These are phyloP conservation scores for Tillus elongatus DNA, from an alignment of 2,888 invertebrate genomes.

Conservation along the genomic window DNA sequence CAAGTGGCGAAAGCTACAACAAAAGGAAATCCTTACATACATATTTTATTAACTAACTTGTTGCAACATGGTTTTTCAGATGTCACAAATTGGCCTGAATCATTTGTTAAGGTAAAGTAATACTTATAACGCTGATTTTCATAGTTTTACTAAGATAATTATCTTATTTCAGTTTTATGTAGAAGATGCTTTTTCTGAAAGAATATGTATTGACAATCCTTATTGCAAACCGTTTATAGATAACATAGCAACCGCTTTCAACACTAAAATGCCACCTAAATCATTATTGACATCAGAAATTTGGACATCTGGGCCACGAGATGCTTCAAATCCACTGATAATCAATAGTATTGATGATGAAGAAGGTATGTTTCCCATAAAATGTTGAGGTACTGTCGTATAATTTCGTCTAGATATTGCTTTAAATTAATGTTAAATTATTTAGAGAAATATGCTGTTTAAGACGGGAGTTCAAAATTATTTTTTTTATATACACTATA, in stretches of 20 bases:
- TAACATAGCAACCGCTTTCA: slow-evolving; percentile 80
- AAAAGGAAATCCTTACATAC: slow-evolving; percentile 70
- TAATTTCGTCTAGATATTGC: neutral
- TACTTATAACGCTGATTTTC: neutral
- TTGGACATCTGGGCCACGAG: slow-evolving; percentile 43
- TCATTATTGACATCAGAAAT: slow-evolving; percentile 58
- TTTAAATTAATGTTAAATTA: neutral
- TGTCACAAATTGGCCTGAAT: slow-evolving; percentile 82
- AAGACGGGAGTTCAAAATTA: too few relatives aligned
- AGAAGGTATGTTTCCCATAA: slow-evolving; percentile 45
- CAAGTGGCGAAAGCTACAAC: slow-evolving; percentile 58
- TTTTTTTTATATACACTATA: too few relatives aligned
- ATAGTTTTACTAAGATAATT: too few relatives aligned
- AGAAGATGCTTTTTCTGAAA: slow-evolving; percentile 88
- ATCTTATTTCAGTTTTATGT: slow-evolving; percentile 61
- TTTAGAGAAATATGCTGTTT: too few relatives aligned
- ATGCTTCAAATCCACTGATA: slow-evolving; percentile 40
- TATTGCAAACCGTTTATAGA: slow-evolving; percentile 87
- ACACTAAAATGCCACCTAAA: slow-evolving; percentile 67
- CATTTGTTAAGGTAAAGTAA: slow-evolving; percentile 67
- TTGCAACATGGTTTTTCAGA: slow-evolving; percentile 73
- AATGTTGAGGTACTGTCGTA: slow-evolving; percentile 14
- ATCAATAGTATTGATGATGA: slow-evolving; percentile 50
- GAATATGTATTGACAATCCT: slow-evolving; percentile 88
- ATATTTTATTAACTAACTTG: slow-evolving; percentile 76